phyloP scores from a whole-genome alignment of 2,888 invertebrate species.

The Zaprionus bogoriensis region DNA sequence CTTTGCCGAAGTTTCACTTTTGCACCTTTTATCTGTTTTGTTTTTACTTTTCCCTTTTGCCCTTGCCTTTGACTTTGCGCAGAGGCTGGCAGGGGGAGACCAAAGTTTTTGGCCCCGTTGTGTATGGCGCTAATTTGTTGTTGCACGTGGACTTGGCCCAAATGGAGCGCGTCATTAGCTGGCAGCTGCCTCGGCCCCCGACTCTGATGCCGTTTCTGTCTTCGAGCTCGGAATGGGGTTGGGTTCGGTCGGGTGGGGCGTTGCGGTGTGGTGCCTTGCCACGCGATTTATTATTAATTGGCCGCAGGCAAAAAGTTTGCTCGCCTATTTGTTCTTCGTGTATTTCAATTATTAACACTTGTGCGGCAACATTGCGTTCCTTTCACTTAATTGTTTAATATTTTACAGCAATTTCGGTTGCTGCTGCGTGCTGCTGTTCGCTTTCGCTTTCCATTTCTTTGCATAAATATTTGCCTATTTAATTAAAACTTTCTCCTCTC shows the following conservation, averaged over 20 bases:
- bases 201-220: neutral
- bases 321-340: conserved; percentile 57
- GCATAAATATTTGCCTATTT: conserved; percentile 61
- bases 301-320: conserved; percentile 47
- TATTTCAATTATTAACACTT: conserved; percentile 76
- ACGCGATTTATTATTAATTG: conserved; percentile 72
- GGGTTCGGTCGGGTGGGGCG: no score
- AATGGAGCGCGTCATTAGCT: conserved; percentile 68
- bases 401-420: conserved; percentile 52
- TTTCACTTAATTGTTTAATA: conserved; percentile 70
- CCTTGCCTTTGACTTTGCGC: conserved; percentile 56
- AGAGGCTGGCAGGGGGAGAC: conserved; percentile 4
- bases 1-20: conserved; percentile 34
- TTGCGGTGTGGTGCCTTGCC: conserved; percentile 24
- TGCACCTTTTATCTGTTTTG: conserved; percentile 39
- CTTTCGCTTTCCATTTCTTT: conserved; percentile 28
- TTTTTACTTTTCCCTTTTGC: conserved; percentile 27
- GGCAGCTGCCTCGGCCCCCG: conserved; percentile 11
- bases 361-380: conserved; percentile 46
- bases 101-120: conserved; percentile 47
- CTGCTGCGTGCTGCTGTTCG: conserved; percentile 12
- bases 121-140: conserved; percentile 72
- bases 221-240: no score
- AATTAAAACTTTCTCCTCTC: conserved; percentile 62
- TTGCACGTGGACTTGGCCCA: conserved; percentile 60